Conservation (phyloP, 2,888 invertebrate genomes). For the Caenorhabditis zanzibari region DNA sequence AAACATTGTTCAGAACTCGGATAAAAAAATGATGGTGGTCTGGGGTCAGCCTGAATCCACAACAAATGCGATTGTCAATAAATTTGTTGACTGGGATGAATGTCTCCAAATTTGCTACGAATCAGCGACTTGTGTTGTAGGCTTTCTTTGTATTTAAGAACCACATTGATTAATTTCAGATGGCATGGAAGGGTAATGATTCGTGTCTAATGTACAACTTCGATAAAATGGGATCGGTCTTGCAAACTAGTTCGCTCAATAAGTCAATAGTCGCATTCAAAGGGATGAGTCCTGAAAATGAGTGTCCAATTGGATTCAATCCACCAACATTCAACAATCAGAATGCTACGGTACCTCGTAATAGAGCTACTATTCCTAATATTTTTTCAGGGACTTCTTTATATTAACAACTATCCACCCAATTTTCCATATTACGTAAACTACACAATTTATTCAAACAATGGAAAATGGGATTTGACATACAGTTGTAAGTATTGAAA, state of each 20-base stretch:
- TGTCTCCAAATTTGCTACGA: constrained; percentile 5
- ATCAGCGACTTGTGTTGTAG: not conserved
- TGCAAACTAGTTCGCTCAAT: not conserved
- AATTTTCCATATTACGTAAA: not conserved
- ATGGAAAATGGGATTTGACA: not conserved
- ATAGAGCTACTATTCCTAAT: no score
- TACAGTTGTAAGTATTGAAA: not conserved
- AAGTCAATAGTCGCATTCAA: constrained; percentile 19
- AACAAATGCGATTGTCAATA: constrained; percentile 10
- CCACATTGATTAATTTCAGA: not conserved
- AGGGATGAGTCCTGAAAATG: not conserved
- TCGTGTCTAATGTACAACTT: constrained; percentile 17
- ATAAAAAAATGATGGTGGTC: constrained; percentile 27
- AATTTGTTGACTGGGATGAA: not conserved
- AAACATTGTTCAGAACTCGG: not conserved
- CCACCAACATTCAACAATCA: constrained; percentile 26
- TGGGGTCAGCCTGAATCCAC: constrained; percentile 12
- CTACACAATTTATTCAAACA: not conserved
- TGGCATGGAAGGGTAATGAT: constrained; percentile 4
- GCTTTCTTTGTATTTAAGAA: not conserved
- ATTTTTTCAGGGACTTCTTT: not conserved
- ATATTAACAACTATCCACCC: not conserved
- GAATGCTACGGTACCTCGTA: constrained; percentile 12
- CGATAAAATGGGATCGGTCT: constrained; percentile 13
- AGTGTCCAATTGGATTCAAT: constrained; percentile 19